These are phyloP conservation scores for Halesus radiatus DNA, from an alignment of 1,140 invertebrate species.

Conservation along the genomic window DNA sequence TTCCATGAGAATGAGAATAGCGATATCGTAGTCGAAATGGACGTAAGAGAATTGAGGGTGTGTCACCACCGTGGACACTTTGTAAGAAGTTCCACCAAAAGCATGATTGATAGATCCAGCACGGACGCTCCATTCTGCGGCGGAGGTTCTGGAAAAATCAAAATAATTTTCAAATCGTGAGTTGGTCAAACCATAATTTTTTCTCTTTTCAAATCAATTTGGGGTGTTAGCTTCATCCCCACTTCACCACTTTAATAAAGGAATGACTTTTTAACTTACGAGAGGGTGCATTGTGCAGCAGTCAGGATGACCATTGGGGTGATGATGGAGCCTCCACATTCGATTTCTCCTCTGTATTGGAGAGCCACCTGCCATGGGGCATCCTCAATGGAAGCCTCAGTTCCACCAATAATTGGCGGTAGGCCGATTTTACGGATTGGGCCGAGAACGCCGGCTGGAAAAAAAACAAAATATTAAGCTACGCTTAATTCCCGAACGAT, in stretches of 20 bases:
- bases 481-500: too few species aligned
- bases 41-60: too few species aligned
- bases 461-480: not conserved
- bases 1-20: too few species aligned
- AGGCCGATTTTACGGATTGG: not conserved
- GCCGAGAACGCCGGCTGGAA: not conserved
- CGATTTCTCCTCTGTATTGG: constrained; percentile 52
- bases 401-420: constrained; percentile 67
- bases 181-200: too few species aligned
- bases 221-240: too few species aligned
- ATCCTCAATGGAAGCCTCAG: constrained; percentile 64
- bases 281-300: constrained; percentile 72
- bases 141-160: not conserved
- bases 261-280: constrained; percentile 14
- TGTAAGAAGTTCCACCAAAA: constrained; percentile 43
- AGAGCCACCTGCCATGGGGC: constrained; percentile 70
- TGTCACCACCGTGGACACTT: too few species aligned
- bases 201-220: too few species aligned
- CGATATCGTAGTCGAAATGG: too few species aligned
- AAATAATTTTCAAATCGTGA: not conserved
- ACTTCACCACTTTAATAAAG: too few species aligned
- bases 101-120: constrained; percentile 40
- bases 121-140: constrained; percentile 16
- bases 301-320: constrained; percentile 67
- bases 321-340: constrained; percentile 73